phyloP scores from a whole-genome alignment of 2,113 vertebrate species.

The Smithornis capensis region DNA sequence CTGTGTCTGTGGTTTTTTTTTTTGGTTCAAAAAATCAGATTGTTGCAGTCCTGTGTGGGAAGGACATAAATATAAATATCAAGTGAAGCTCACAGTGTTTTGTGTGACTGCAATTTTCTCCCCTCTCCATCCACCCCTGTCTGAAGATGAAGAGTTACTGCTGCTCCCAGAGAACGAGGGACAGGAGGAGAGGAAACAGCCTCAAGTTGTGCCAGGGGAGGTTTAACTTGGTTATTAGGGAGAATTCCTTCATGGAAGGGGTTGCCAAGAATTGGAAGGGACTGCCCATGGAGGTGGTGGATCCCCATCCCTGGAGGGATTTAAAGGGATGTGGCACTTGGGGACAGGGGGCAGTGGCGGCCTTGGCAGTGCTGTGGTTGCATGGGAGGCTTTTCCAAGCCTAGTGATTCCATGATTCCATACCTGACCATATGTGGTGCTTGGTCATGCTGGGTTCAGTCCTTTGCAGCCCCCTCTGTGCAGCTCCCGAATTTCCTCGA shows the following conservation, averaged over 20 bases:
- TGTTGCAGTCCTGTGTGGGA: rapidly evolving
- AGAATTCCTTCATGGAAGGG: neutral
- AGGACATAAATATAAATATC: rapidly evolving
- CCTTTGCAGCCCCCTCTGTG: neutral
- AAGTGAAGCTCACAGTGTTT: rapidly evolving
- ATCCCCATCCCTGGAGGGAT: neutral
- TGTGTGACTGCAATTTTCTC: neutral
- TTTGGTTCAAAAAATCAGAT: neutral
- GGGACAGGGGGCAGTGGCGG: neutral
- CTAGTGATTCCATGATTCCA: neutral
- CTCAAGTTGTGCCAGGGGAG: neutral
- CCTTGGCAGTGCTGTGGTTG: neutral
- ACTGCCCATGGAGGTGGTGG: neutral
- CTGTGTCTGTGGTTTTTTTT: neutral
- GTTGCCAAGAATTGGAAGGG: neutral
- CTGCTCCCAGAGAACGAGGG: neutral
- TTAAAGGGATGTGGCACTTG: neutral
- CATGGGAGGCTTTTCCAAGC: neutral
- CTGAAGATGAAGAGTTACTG: no score
- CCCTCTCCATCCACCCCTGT: neutral
- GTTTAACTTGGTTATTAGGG: neutral
- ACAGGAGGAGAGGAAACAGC: rapidly evolving
- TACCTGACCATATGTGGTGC: rapidly evolving
- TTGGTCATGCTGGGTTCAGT: neutral
- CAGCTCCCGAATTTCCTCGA: neutral